Base-by-base conservation (phyloP, 2,888 invertebrate genomes). In the Elysia crispata region DNA sequence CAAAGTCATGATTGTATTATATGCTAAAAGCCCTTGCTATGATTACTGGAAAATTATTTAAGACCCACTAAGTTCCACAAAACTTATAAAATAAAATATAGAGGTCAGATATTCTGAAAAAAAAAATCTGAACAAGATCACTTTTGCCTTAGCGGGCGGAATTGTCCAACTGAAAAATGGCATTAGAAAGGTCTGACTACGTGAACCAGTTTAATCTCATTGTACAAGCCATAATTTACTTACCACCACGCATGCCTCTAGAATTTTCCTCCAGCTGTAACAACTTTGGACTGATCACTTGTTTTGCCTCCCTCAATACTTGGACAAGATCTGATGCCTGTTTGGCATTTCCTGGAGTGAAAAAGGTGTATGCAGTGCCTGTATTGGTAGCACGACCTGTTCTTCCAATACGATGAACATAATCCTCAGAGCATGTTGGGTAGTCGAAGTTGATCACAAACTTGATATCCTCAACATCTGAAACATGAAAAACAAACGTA, bases 391-490 rank as follows among this genome's bases (percentile, higher is more conserved):
- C 96, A 85, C 98, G 95, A 6, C 98, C 97, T 25, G 98, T 98
- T 86, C 98, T 95, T 49, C 98, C 98, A 92, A 99, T 99, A 86
- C 98, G 95, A 92, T 99, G 98, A 83, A 99, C 97, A 91, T 99
- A 99, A 93, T 99, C 98, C 93, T 99, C 99, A 23, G 97, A 97
- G 79, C 97, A 97, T 91, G 97, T 97, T 0, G 99, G 99, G 92
- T 98, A 99, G 93, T 99, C 99, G 92, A 95, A 98, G 93, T 99
- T 99, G 87, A 99, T 97, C 49, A 99, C 98, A 93, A 96, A 98
- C 92, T 98, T 98, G 77, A 99, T 97, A 92, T 99, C 98, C 92
- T 98, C 97, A 41, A 99, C 95, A 95, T 99, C 98, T 98, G 94
- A 90, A 20, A 54, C n/a, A 54, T 5, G 33, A 5, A 1, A 60